Base-by-base conservation (phyloP, 2,888 invertebrate species). In the Calliopum simillimum region DNA sequence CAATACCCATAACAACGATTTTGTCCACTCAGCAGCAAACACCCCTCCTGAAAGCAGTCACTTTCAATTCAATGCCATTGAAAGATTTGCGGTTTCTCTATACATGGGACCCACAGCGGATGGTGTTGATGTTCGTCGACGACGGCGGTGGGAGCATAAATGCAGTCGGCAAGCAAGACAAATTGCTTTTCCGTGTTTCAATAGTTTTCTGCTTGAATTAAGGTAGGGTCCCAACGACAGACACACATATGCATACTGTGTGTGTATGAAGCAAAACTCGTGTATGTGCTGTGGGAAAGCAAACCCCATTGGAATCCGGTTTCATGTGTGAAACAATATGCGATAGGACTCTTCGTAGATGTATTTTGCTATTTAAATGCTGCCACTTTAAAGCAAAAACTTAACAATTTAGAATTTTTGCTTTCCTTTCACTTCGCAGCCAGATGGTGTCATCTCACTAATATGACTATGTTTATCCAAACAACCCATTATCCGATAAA, bases 181-280 rank as follows among this genome's bases (percentile, higher is more conserved):
- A 61, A 67, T 67, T 67, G 67, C 58, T 67, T 67, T 67, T 67
- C 58, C 67, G 58, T 67, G 67, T 67, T 59, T 49, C 49, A 59
- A 49, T 46, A 59, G 59, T 67, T 49, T 67, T 67, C 67, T 49
- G 67, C 19, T 49, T 59, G 67, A 59, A 59, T 67, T 49, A 67
- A 59, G 59, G 49, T 58, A 58, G 59, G 19, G 16, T 49, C 67
- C 58, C 59, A 44, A 67, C 58, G n/a, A n/a, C 58, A 13, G 19
- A 8, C n/a, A 14, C 4, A 49, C 16, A n/a, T 19, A 49, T 19
- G 49, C 49, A n/a, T n/a, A 16, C 12, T 16, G n/a, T 56, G 13
- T 25, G 21, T 56, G 33, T 6, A 13, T 56, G 12, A 8, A 23
- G 23, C 14, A 14, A 55, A 23, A 55, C 21, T 19, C 23, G 21